Base-by-base conservation (phyloP, 2,888 invertebrate species). In the Drosophila niveifrons region DNA sequence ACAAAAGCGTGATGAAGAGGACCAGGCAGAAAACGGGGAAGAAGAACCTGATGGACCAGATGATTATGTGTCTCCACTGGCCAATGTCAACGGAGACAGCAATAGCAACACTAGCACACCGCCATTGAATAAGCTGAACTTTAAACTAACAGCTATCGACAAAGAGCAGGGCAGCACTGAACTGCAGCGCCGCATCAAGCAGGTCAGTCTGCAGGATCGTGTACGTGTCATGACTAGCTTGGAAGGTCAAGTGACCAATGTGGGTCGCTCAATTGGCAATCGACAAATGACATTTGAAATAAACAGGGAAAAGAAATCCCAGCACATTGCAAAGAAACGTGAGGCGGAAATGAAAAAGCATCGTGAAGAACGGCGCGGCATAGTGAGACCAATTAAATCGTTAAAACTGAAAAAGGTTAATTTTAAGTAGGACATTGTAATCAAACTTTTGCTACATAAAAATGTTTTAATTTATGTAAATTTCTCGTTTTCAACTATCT, bases 281-380 rank as follows among this genome's bases (percentile, higher is more conserved):
- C 94, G 95, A 57, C 96, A 97, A 93, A 96, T 97, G 95, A 96
- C 95, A 17, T 97, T 97, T 86, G 93, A 94, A 3, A 94, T 95
- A 82, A 93, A 93, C 82, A 94, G 94, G 67, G 93, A 93, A 76
- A 94, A 94, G 75, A 94, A 94, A 70, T 64, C 79, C 0, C 94
- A 94, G 72, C 92, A 93, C 13, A 93, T 94, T 69, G 93, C 92
- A 0, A 93, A 93, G 39, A 94, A 93, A 74, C 93, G 94, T 17
- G 94, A 94, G 76, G 94, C 94, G 81, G 94, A 94, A 90, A 92
- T 94, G 82, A 94, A 94, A 73, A 94, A 94, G 82, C 96, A 96
- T 87, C 94, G 94, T 66, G 94, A 95, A 87, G 96, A 96, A 88
- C 93, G 96, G 31, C 95, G 94, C 89, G 94, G 94, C 82, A 91